Base-by-base conservation (phyloP, 2,888 invertebrate species). In the Phyllotreta striolata region DNA sequence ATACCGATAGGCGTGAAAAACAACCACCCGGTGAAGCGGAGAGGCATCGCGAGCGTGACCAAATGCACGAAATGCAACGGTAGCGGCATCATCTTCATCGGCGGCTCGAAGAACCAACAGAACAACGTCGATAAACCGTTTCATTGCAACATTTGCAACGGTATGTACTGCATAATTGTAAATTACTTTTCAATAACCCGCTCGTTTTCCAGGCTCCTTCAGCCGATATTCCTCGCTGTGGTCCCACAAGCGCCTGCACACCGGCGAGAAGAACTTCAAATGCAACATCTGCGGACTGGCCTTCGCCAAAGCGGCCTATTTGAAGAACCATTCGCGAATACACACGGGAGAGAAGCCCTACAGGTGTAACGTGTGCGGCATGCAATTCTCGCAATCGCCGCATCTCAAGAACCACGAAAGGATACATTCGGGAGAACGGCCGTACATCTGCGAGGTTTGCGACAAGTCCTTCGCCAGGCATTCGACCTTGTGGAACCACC, bases 51-150 rank as follows among this genome's bases (percentile, higher is more conserved):
- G 13, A 89, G 90, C 51, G 92, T 93, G 55, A 92, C 93, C 14
- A 94, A 93, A 78, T 94, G 93, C 79, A 92, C 93, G 73, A 93
- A 93, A 80, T 94, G 93, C 79, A 94, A 93, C 78, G 93, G 93
- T 35, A 92, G 93, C 2, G 93, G 93, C 49, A 91, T 93, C 57
- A 92, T 94, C 72, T 91, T 91, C 77, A 89, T 91, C 68, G 91
- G 91, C 64, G 88, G 87, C 39, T 84, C 86, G 65, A 88, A 87
- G 76, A 87, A 87, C 76, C 83, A 85, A 72, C 86, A 85, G 73
- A 84, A 83, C 73, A 83, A 85, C 55, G 86, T 84, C 70, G 93
- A 93, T 73, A 94, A 94, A 82, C 93, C 93, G 1, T 93, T 92
- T 81, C 92, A 92, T 77, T 93, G 93, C 82, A 93, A 93, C 78